Evolutionary conservation across 2,797 vertebrate genomes (phyloP).

Genomic region (Agapornis canus): DNA sequence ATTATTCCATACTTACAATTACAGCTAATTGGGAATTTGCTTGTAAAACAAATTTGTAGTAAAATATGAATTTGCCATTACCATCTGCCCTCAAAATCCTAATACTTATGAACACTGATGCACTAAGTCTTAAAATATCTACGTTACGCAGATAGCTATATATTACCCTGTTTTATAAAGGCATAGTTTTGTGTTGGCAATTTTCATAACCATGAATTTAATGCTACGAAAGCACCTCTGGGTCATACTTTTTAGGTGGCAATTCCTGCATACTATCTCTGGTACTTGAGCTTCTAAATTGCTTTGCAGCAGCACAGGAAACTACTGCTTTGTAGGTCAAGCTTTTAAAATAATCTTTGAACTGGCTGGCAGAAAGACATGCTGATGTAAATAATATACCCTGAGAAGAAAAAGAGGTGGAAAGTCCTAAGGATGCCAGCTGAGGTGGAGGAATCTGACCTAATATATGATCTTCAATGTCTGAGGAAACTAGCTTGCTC

Average conservation of each 20-base stretch:
- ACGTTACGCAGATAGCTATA: background rate
- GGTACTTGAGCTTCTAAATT: background rate
- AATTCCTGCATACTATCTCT: background rate
- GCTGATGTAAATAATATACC: background rate
- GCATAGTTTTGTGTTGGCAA: background rate
- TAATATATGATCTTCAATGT: background rate
- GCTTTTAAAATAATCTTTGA: conserved; percentile 1
- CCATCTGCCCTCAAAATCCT: background rate
- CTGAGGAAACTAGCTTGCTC: background rate
- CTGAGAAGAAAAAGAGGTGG: background rate
- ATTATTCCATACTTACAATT: conserved; percentile 16
- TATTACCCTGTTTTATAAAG: background rate
- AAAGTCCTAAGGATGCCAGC: background rate
- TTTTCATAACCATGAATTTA: background rate
- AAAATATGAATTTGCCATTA: background rate
- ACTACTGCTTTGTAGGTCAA: background rate
- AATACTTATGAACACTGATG: background rate
- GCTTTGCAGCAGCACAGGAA: background rate
- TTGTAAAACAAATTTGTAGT: background rate
- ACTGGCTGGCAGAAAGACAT: background rate
- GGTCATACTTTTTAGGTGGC: background rate
- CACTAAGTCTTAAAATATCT: background rate
- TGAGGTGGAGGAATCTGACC: background rate
- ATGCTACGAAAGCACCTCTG: background rate
- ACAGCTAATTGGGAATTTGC: background rate